These are phyloP conservation scores for Drosophila fungiperda DNA, from an alignment of 2,888 invertebrate genomes.

Conservation along the genomic window DNA sequence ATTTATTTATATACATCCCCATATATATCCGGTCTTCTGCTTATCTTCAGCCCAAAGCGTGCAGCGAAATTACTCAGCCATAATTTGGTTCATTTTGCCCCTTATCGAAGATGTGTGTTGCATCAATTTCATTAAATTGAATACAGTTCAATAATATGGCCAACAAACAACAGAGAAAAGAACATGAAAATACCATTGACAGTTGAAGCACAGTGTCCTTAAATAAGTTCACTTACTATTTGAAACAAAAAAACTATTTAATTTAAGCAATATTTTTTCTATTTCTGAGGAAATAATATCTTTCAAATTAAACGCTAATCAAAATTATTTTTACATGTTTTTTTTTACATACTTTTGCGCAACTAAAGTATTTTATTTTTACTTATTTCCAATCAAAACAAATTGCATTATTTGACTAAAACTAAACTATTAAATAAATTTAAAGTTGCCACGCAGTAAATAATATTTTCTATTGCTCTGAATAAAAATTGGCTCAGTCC, in stretches of 20 bases:
- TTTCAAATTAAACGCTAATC: background rate
- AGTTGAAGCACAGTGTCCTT: slow-evolving; percentile 1
- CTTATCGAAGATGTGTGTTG: slow-evolving; percentile 17
- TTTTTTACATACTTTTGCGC: no score
- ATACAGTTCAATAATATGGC: slow-evolving; percentile 47
- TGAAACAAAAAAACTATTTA: background rate
- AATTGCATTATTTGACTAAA: background rate
- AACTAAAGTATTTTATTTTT: background rate
- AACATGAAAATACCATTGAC: background rate
- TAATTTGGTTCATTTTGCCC: background rate
- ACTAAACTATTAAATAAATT: background rate
- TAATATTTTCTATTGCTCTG: background rate
- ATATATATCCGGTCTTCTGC: background rate
- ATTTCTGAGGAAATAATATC: background rate
- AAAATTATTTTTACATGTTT: background rate
- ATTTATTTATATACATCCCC: slow-evolving; percentile 2
- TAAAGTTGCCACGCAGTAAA: background rate
- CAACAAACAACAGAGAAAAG: slow-evolving; percentile 16
- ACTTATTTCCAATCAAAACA: background rate
- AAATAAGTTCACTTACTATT: background rate
- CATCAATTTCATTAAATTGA: slow-evolving; percentile 50
- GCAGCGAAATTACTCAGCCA: slow-evolving; percentile 38
- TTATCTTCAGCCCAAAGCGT: background rate
- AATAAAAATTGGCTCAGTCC: no score
- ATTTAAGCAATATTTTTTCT: background rate